Conservation (phyloP, 2,113 vertebrate species). For the Dromaius novaehollandiae region DNA sequence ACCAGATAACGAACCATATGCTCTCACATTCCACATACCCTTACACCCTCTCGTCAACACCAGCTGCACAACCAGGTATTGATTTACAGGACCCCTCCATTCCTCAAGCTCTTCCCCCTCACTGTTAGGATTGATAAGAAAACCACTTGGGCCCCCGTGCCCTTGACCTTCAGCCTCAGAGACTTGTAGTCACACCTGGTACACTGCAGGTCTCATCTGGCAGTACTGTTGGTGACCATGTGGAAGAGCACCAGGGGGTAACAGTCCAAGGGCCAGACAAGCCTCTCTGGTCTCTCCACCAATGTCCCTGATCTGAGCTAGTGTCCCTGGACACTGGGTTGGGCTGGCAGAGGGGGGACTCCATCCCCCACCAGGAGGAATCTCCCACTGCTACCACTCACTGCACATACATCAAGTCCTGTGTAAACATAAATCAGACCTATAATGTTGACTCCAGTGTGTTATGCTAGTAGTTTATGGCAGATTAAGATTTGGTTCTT, state of each 20-base stretch:
- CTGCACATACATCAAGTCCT: neutral
- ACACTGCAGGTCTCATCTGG: neutral
- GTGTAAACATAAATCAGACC: neutral
- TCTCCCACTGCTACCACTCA: neutral
- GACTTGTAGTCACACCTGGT: neutral
- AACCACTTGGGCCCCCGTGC: accelerated
- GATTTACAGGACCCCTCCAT: accelerated
- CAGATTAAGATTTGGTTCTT: neutral
- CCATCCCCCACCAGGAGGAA: neutral
- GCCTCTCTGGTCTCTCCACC: no score
- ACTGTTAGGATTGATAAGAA: neutral
- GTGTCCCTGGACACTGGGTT: no score
- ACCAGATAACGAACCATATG: neutral
- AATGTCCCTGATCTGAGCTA: neutral
- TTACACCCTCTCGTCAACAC: neutral
- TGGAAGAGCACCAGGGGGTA: accelerated
- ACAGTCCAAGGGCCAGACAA: neutral
- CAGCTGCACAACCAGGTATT: neutral
- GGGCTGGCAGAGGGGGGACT: neutral
- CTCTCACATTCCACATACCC: neutral
- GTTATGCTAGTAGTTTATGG: neutral
- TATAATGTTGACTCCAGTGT: neutral
- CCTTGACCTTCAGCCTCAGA: neutral
- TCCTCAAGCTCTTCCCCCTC: neutral
- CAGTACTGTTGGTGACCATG: neutral